These are phyloP conservation scores for Rallus crepitans DNA, from an alignment of 2,797 vertebrate species.

Conservation along the genomic window DNA sequence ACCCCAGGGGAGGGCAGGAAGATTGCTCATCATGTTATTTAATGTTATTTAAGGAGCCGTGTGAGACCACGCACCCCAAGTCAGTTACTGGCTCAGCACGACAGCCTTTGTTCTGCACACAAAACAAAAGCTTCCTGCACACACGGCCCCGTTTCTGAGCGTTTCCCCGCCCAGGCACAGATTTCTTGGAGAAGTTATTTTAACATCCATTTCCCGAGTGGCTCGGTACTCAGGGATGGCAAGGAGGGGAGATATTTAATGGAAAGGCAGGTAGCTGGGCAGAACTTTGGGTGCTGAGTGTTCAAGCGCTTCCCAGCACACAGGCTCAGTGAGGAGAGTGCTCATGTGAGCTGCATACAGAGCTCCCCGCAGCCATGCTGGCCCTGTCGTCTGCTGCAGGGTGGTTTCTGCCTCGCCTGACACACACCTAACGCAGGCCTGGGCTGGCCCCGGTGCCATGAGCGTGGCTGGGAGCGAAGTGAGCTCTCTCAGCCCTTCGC, in stretches of 20 bases:
- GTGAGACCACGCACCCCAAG: not conserved
- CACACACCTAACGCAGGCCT: not conserved
- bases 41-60: not conserved
- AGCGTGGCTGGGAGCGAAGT: not conserved
- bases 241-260: not conserved
- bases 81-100: not conserved
- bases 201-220: not conserved
- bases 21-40: not conserved
- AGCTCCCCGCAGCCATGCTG: not conserved
- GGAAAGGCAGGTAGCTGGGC: not conserved
- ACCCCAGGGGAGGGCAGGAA: not conserved
- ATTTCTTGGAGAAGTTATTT: constrained; percentile 22
- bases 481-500: not conserved
- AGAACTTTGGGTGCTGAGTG: constrained; percentile 23
- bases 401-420: not conserved
- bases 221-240: not conserved
- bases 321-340: not conserved
- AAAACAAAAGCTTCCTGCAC: constrained; percentile 8
- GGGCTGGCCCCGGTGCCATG: not conserved
- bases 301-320: not conserved
- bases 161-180: not conserved
- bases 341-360: not conserved
- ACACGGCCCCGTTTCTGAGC: not conserved
- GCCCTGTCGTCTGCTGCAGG: not conserved
- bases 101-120: constrained; percentile 65